Evolutionary conservation across 2,888 invertebrate genomes (phyloP).

Genomic region (Flabesymbios commensalis): DNA sequence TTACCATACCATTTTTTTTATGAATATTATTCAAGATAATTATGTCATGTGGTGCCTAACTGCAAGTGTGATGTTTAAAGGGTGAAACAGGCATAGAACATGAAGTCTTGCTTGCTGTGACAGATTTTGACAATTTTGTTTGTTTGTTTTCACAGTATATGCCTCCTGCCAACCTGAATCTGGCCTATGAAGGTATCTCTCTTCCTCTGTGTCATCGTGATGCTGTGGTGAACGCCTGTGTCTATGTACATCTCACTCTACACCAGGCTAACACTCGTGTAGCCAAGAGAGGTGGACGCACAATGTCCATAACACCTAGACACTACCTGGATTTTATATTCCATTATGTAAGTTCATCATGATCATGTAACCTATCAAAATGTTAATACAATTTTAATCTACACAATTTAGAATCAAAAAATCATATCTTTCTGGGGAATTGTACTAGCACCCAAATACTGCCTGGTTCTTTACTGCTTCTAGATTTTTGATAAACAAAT

Average conservation of each 20-base stretch:
- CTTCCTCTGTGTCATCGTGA: conserved; percentile 81
- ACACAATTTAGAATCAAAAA: background rate
- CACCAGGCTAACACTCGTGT: conserved; percentile 91
- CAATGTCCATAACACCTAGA: conserved; percentile 96
- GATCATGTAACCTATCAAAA: background rate
- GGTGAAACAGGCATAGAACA: too few species aligned
- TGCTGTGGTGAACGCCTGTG: conserved; percentile 97
- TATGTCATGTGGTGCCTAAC: too few species aligned
- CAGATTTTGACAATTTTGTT: too few species aligned
- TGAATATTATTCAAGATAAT: too few species aligned
- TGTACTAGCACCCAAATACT: background rate
- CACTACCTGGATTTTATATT: conserved; percentile 99
- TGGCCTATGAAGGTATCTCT: conserved; percentile 71
- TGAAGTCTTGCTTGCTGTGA: too few species aligned
- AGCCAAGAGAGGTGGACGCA: conserved; percentile 86
- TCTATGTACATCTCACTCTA: conserved; percentile 96
- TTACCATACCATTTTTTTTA: too few species aligned
- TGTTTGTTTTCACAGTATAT: conserved; percentile 76
- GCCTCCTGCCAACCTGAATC: conserved; percentile 87
- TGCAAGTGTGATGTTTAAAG: too few species aligned
- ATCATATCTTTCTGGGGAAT: background rate
- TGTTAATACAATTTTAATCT: background rate
- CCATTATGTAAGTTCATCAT: conserved; percentile 76
- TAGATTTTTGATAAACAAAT: background rate
- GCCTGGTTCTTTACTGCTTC: background rate